Evolutionary conservation across 2,888 invertebrate species (phyloP), one percentile per base, ranked within the genome.

Genomic region (Sisyra nigra): DNA sequence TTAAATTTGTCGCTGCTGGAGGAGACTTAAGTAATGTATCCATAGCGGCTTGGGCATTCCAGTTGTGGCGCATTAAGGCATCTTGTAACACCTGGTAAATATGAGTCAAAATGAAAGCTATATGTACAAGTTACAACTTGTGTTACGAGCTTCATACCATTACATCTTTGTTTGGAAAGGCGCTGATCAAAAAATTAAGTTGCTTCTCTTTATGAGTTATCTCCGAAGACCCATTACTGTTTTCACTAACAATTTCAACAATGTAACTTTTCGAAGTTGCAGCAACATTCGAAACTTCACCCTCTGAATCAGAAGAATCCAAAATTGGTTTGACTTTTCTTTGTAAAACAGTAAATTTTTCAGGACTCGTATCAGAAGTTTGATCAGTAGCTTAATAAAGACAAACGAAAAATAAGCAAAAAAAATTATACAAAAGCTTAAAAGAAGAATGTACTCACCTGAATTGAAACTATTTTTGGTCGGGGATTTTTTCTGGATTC

Each of bases 401-500:
- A n/a, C n/a, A n/a, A n/a, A n/a, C n/a, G n/a, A n/a, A n/a, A n/a
- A n/a, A n/a, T n/a, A n/a, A n/a, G n/a, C 11, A 37, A 19, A 37
- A 37, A 37, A 33, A 33, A 30, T 30, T 8, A 8, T 30, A 8
- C 17, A 34, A 42, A 42, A 49, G 45, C 45, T 31, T 34, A 9
- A 32, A 44, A 34, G 38, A 40, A 44, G 34, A 45, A 38, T 36
- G n/a, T 11, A 46, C 46, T 56, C 55, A 57, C 57, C 53, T 48
- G 52, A 47, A 45, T 52, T 50, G 40, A 52, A 47, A 45, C 46
- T 42, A 43, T 50, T 53, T 60, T 42, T 59, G 51, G 46, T 61
- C 36, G 48, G 43, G 30, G 56, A 51, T 63, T 74, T 77, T 59
- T 72, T 76, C 58, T 78, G 76, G 60, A 77, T 76, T 55, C 79